Evolutionary conservation across 2,113 vertebrate species (phyloP).

Genomic region (Psilopsiagon aurifrons): DNA sequence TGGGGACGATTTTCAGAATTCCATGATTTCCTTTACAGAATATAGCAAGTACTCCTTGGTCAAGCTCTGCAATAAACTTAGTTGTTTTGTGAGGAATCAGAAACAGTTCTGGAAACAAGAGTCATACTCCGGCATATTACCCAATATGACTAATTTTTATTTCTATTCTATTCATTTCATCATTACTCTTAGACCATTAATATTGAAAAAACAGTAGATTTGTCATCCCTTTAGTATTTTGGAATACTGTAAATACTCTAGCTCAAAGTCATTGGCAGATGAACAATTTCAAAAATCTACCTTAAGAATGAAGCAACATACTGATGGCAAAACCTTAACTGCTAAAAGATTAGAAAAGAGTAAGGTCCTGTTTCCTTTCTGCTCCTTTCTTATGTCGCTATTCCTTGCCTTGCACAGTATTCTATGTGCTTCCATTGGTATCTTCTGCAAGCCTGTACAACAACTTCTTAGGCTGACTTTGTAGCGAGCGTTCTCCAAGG

Average conservation of each 20-base stretch:
- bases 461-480: accelerated
- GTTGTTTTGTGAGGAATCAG: background rate
- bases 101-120: background rate
- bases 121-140: background rate
- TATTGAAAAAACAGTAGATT: background rate
- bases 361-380: background rate
- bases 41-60: background rate
- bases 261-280: background rate
- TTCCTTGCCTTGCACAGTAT: background rate
- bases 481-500: background rate
- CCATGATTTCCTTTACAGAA: background rate
- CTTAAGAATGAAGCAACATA: background rate
- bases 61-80: background rate
- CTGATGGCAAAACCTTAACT: background rate
- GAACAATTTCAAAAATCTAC: background rate
- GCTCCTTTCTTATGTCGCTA: background rate
- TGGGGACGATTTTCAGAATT: background rate
- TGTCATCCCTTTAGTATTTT: background rate
- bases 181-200: background rate
- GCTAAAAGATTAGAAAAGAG: background rate
- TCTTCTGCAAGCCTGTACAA: background rate
- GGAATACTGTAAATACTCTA: background rate
- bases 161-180: background rate
- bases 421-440: background rate
- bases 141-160: background rate